phyloP scores from a whole-genome alignment of 1,140 invertebrate species.

The Drosophila chauvacae region DNA sequence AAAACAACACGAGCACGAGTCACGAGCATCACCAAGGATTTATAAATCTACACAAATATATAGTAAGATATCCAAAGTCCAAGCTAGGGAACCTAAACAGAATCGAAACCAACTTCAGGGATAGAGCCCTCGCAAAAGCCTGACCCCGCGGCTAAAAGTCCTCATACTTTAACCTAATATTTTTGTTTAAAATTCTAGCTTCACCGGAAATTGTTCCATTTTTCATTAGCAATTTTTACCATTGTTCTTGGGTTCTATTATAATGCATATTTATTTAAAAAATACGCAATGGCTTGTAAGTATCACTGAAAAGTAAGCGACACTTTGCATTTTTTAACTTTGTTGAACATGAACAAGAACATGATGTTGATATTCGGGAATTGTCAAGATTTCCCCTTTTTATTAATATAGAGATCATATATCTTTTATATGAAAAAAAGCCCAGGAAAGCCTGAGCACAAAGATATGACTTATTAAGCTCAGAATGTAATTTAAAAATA shows the following conservation, averaged over 20 bases:
- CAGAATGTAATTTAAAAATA: too few relatives aligned
- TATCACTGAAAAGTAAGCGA: neutral
- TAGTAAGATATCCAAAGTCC: neutral
- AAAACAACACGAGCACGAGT: neutral
- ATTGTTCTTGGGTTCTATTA: neutral
- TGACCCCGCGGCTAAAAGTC: neutral
- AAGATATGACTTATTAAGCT: too few relatives aligned
- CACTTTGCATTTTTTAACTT: neutral
- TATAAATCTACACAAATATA: too few relatives aligned
- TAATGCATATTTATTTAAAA: neutral
- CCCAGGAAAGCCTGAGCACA: too few relatives aligned
- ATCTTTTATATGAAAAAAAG: too few relatives aligned
- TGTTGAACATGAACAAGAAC: too few relatives aligned
- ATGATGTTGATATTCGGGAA: neutral
- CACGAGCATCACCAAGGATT: neutral
- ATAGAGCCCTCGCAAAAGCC: neutral
- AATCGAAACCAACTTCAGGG: slow-evolving; percentile 24
- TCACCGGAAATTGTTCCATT: neutral
- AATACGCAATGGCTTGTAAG: neutral
- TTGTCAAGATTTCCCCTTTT: too few relatives aligned
- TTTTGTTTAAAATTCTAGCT: neutral
- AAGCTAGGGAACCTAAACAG: slow-evolving; percentile 19
- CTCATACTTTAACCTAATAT: neutral
- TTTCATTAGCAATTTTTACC: too few relatives aligned
- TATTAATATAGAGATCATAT: too few relatives aligned